Evolutionary conservation across 1,140 invertebrate species (phyloP), one percentile per base, ranked within the genome.

Genomic region (Drosophila seguyi): DNA sequence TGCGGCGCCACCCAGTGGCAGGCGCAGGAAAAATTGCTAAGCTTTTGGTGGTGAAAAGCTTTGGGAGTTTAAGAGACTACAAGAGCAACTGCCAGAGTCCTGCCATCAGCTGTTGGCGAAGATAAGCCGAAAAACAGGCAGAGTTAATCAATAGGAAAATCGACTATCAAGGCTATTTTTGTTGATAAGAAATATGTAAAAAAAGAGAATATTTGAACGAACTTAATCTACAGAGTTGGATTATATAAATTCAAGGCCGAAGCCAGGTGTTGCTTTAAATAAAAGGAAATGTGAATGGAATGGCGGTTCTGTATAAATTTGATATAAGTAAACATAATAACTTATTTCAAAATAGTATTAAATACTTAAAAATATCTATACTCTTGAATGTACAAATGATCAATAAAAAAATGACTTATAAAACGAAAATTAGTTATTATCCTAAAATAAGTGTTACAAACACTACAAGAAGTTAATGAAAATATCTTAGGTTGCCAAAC

Each of bases 41-140:
- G 79, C 83, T 86, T 81, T 82, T 55, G 7, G 60, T 80, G 83
- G 83, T 88, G 84, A 68, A 87, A 87, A 87, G 84, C 84, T 87
- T 47, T 1, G 0, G 11, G 8, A 29, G 34, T 20, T 20, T 41
- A 42, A 63, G 73, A 82, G 67, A 63, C 4, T 14, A 3, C 69
- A 27, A 58, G 31, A 45, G 31, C 2, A 2, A 16, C 1, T 8
- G 25, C 5, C 8, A n/a, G 34, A 38, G 63, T 65, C 44, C 36
- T 77, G 48, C 11, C 18, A 73, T 79, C 83, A 87, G 84, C 83
- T 87, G 83, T 83, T 79, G 45, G 16, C 18, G 16, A 10, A 20
- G 48, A 59, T 77, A 68, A 59, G 56, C 39, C 47, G 16, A 16
- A 52, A 52, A 48, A 48, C 48, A 69, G 67, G 16, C 59, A 45